Conservation (phyloP, 2,113 vertebrate genomes). For the Tachuris rubrigastra region DNA sequence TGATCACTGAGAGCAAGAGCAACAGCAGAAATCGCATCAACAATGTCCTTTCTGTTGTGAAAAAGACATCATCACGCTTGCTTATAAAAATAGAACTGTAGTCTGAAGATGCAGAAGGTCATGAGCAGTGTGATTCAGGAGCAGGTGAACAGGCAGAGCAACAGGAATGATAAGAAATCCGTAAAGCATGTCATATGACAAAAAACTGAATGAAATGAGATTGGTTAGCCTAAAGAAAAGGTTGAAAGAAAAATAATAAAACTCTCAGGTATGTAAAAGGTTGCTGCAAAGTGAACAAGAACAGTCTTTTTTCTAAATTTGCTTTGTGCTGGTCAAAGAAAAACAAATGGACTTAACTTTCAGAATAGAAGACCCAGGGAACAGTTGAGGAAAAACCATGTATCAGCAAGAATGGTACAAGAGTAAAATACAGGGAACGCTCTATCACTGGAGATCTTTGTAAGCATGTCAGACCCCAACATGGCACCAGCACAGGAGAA, state of each 20-base stretch:
- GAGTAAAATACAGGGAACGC: neutral
- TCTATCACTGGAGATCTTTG: neutral
- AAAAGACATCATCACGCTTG: neutral
- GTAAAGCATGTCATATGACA: neutral
- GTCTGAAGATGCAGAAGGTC: neutral
- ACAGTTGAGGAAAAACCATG: neutral
- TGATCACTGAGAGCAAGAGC: neutral
- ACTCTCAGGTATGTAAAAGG: neutral
- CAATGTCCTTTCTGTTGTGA: neutral
- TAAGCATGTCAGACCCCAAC: neutral
- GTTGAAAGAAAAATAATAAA: neutral
- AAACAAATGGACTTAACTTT: neutral
- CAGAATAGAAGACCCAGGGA: neutral
- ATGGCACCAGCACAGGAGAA: neutral
- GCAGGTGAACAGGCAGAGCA: neutral
- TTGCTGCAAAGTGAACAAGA: neutral
- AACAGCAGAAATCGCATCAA: neutral
- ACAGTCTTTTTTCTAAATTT: neutral
- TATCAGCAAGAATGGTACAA: neutral
- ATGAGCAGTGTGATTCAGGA: neutral
- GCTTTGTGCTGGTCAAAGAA: neutral
- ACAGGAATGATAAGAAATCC: neutral
- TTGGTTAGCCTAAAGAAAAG: neutral
- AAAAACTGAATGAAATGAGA: neutral
- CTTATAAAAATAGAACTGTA: neutral